Evolutionary conservation across 2,888 invertebrate species (phyloP), one percentile per base, ranked within the genome.

Genomic region (Meliscaeva auricollis): DNA sequence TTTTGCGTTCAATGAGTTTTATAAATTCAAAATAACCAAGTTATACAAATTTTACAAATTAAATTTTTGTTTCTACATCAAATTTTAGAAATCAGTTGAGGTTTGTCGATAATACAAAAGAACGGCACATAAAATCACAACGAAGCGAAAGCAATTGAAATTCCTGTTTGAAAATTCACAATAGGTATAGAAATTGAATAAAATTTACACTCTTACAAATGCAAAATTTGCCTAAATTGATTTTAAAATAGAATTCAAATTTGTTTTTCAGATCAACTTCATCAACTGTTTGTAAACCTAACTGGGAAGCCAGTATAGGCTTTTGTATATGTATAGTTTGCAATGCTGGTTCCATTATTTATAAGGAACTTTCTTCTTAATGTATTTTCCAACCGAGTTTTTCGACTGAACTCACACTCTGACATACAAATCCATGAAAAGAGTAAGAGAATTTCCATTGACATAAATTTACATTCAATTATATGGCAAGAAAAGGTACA

Each of bases 401-500:
- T 9, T 11, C n/a, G n/a, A n/a, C 8, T 7, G 26, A 26, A 8
- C 35, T 8, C 9, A 9, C 38, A 9, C 38, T 38, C 38, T 13
- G 38, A 38, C 38, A 38, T 13, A 38, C 38, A 50, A 22, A 20
- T 50, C 44, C 15, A 17, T 17, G 15, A 22, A 9, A 44, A 44
- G 44, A 26, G 50, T 8, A 30, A 26, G n/a, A 22, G 30, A 26
- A 15, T 44, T n/a, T 26, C 26, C 11, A 64, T 64, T 62, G 44
- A 64, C 64, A 64, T 64, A 64, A 64, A 64, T 64, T 64, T 64
- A 46, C 64, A 64, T 64, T 64, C 46, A 46, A 64, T 46, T 64
- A 38, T 9, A 17, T 13, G 13, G 4, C 22, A 11, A 26, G 35
- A 64, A 20, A 64, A 17, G 46, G 30, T 22, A 41, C 41, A 35